A percentile compares a stretch with the other conserved stretches of the same genome.
phyloP scores from a whole-genome alignment of 2,797 vertebrate species.

The Xiphophorus birchmanni region DNA sequence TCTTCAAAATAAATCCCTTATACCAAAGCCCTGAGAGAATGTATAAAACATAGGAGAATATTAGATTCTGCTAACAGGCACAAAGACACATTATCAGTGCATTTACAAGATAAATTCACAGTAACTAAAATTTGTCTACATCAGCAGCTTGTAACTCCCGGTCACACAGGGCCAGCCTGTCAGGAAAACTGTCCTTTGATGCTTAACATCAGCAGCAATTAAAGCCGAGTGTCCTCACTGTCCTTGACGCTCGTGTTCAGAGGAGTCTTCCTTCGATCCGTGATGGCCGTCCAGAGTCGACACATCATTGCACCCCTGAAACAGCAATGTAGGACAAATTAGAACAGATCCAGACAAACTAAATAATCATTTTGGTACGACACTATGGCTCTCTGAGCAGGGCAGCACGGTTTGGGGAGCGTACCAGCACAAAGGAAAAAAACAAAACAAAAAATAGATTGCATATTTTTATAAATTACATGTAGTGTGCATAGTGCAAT shows the following conservation, averaged over 20 bases:
- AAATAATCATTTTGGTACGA: background rate
- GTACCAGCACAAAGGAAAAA: background rate
- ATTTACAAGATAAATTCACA: slow-evolving; percentile 14
- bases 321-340: slow-evolving; percentile 15
- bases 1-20: background rate
- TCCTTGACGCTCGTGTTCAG: slow-evolving; percentile 64
- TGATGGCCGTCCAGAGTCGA: slow-evolving; percentile 86
- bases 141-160: slow-evolving; percentile 19
- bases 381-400: background rate
- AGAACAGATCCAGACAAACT: background rate
- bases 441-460: background rate
- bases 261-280: slow-evolving; percentile 61
- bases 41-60: background rate
- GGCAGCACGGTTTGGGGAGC: background rate
- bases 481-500: background rate
- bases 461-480: background rate
- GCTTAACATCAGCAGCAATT: slow-evolving; percentile 38
- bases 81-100: slow-evolving; percentile 6
- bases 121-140: slow-evolving; percentile 15
- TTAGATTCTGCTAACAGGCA: slow-evolving; percentile 1
- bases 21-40: slow-evolving; percentile 41
- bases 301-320: slow-evolving; percentile 86
- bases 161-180: slow-evolving; percentile 61
- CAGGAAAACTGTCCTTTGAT: slow-evolving; percentile 40
- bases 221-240: slow-evolving; percentile 69